Evolutionary conservation across 2,888 invertebrate genomes (phyloP), one percentile per base, ranked within the genome.

Genomic region (Pheosia gnoma): DNA sequence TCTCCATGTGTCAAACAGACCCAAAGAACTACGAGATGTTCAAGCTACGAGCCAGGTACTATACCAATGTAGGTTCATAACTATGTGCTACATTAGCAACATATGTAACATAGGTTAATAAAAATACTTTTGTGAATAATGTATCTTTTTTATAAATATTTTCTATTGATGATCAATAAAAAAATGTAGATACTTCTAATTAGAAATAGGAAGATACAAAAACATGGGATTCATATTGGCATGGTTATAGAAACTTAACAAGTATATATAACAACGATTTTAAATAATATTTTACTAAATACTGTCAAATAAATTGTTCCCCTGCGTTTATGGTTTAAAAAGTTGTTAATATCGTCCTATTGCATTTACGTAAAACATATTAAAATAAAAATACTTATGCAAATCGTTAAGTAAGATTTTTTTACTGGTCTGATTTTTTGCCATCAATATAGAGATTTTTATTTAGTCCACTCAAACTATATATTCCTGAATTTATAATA

Each of bases 291-390:
- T 71, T 66, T 70, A 73, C 78, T 70, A 66, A 78, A 79, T 79
- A 78, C 77, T 79, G 77, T 74, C 72, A 78, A 79, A 72, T 70
- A 72, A 71, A 74, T 77, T 75, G 79, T 74, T 78, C 72, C 76
- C 77, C 67, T 63, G 72, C 68, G n/a, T 64, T 72, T 55, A 62
- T 66, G 39, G 65, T 68, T 65, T 63, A 52, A 68, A 67, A 68
- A 65, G 68, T 66, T 63, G 66, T 64, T 66, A 63, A n/a, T 67
- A 69, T 67, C 62, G 72, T 69, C 73, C 71, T 71, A 67, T 73
- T 66, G 70, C 53, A 67, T 65, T 55, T 64, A 53, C 66, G 62
- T 62, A 61, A 72, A 69, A 64, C 58, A 60, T 58, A 68, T 56
- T 64, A 65, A 61, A 62, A 62, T 62, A 51, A 67, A 56, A 65